Evolutionary conservation across 2,888 invertebrate genomes (phyloP), one percentile per base, ranked within the genome.

Genomic region (Drosophila macrospina): DNA sequence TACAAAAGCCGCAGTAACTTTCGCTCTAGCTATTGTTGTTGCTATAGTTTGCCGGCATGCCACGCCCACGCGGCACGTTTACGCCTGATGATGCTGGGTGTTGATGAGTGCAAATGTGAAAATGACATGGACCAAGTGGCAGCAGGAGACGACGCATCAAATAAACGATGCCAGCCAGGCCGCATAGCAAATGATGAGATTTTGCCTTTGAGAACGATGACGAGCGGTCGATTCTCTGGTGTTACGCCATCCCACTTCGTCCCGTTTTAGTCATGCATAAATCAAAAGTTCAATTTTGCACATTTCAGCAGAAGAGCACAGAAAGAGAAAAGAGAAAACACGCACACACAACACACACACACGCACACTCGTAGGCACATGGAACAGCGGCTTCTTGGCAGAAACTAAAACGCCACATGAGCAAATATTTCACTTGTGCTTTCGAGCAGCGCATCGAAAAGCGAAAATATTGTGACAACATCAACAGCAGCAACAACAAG

Each of bases 401-500:
- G 67, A 68, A 51, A 41, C 68, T 69, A 71, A 85, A 81, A 68
- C 82, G 86, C 82, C 77, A 83, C 86, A 86, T 88, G 84, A 69
- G 77, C 78, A 80, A 80, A 86, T 80, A 84, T 83, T 86, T 86
- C 87, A 83, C 84, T 88, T 86, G 80, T 80, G 80, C 88, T 83
- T 86, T 86, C 84, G 73, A 85, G 88, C 69, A 69, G 74, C 80
- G 79, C 84, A 78, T 81, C 86, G 85, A 89, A 87, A 81, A 86
- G 87, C 89, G 85, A 85, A 86, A 86, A 89, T 86, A 87, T 86
- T 86, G 85, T 79, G 87, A 89, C 89, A 80, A 86, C 73, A 74
- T 56, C 52, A 63, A 45, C 89, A 80, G 82, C 73, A 74, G 52
- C 52, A 63, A 45, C 64, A 62, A 44, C 68, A 78, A 30, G 69